Conservation (phyloP, 1,140 invertebrate species). For the Sarcophaga peregrina region DNA sequence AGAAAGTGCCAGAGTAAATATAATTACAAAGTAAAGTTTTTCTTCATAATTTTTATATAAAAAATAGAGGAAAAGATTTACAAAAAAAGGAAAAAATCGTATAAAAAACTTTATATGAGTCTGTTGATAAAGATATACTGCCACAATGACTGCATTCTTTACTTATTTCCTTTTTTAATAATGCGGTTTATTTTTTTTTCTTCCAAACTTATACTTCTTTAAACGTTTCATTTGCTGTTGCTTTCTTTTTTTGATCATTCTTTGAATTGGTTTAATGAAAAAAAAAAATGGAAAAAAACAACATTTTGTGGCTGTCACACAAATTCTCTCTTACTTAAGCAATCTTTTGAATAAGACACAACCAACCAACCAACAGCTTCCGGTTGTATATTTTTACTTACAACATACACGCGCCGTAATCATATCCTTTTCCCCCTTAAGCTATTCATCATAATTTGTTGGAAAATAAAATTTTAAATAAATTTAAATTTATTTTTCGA, state of each 20-base stretch:
- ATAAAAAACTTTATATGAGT: not conserved
- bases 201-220: not conserved
- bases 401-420: no score
- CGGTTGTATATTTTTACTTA: not conserved
- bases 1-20: not conserved
- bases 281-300: no score
- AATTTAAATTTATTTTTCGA: no score
- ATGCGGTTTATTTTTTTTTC: slow-evolving; percentile 22
- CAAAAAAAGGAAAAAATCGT: not conserved
- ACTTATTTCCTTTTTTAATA: not conserved
- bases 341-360: not conserved
- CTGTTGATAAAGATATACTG: not conserved
- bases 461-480: no score
- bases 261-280: no score
- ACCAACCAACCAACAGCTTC: not conserved
- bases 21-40: slow-evolving; percentile 15
- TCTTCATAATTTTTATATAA: not conserved
- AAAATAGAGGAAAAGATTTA: no score
- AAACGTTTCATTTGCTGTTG: not conserved
- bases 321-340: not conserved
- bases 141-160: not conserved
- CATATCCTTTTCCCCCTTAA: no score
- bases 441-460: no score
- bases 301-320: not conserved
- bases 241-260: not conserved